Evolutionary conservation across 2,797 vertebrate species (phyloP).

Genomic region (Halcyon badia): DNA sequence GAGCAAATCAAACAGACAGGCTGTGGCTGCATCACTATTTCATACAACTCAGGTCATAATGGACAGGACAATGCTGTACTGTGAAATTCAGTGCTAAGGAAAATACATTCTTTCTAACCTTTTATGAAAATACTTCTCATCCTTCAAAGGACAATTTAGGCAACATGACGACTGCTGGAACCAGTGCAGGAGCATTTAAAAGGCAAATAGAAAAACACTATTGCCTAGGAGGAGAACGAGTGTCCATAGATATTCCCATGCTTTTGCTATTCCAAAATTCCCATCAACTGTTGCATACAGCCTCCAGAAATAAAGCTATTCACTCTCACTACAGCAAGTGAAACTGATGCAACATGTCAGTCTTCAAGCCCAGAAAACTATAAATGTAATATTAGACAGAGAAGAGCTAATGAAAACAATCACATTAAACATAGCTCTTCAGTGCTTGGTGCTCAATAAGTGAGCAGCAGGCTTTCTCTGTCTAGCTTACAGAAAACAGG

Average conservation of each 20-base stretch:
- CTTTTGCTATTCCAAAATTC: conserved; percentile 49
- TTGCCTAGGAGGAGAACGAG: neutral
- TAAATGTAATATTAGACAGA: conserved; percentile 90
- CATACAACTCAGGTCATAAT: conserved; percentile 61
- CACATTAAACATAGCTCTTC: conserved; percentile 95
- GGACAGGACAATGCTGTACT: conserved; percentile 57
- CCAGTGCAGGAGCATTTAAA: conserved; percentile 7
- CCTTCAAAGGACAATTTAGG: conserved; percentile 59
- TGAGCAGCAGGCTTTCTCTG: conserved; percentile 91
- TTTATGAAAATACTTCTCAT: conserved; percentile 48
- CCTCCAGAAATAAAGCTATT: conserved; percentile 66
- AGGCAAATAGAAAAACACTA: conserved; percentile 39
- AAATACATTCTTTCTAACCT: conserved; percentile 41
- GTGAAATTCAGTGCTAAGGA: conserved; percentile 53
- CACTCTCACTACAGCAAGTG: conserved; percentile 74
- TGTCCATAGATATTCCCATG: neutral
- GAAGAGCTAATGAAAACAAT: conserved; percentile 97
- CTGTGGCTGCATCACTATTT: conserved; percentile 62
- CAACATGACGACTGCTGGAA: neutral
- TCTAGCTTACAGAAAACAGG: conserved; percentile 94
- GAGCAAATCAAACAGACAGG: conserved; percentile 66
- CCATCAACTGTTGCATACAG: conserved; percentile 52
- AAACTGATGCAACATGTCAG: conserved; percentile 85
- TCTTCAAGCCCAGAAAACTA: conserved; percentile 86
- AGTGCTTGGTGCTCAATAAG: conserved; percentile 92